Evolutionary conservation across 2,888 invertebrate species (phyloP), one percentile per base, ranked within the genome.

Genomic region (Dryococelus australis): DNA sequence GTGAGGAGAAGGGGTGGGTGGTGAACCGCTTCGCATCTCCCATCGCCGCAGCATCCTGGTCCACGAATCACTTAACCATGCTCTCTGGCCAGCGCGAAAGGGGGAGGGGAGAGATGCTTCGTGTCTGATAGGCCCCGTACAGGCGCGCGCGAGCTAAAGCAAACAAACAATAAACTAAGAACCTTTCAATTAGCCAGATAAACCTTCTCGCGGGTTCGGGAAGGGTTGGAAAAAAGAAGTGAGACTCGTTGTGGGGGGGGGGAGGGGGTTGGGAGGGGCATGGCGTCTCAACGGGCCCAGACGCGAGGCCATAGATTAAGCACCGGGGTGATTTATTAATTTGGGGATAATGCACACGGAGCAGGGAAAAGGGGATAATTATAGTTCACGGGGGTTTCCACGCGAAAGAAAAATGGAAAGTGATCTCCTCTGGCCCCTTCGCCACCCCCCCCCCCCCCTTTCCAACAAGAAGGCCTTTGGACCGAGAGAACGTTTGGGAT

Each of bases 111-210:
- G 65, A 65, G 65, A 65, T 65, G 65, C 65, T 65, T 65, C 65
- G 65, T 65, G 65, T 65, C 65, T 20, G 65, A 65, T 65, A 65
- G 65, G 65, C n/a, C 20, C 20, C 51, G 51, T 8, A 35, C 2
- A 35, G 35, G n/a, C 65, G 65, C 65, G 85, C 28, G 87, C 84
- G 65, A 87, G 27, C 79, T 20, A 85, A 43, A 87, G 85, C 87
- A 87, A 87, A 87, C 87, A 87, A 87, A 87, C 87, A 87, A 85
- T 87, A 87, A 87, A 87, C 84, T 85, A 87, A 87, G 80, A 85
- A 87, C 87, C 87, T 87, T 87, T 87, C 87, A 87, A 87, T 87
- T 87, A 87, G 87, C 35, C 87, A 65, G 65, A 65, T 65, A 65
- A 65, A 65, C 65, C 20, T 20, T 65, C 65, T 10, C 65, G 65